phyloP scores from a whole-genome alignment of 2,888 invertebrate genomes.

The Diabrotica balteata region DNA sequence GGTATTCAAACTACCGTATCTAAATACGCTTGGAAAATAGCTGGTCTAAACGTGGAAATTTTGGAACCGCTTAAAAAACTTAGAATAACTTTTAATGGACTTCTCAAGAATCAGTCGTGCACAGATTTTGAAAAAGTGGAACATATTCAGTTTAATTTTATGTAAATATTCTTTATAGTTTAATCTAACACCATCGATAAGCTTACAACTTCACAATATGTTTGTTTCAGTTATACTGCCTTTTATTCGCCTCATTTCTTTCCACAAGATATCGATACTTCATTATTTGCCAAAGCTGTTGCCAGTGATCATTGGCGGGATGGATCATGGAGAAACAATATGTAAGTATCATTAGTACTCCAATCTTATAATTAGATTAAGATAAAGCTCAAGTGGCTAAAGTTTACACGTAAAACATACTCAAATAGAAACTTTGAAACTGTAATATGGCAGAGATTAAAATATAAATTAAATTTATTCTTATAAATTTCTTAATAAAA shows the following conservation, averaged over 20 bases:
- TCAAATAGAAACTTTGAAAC: no score
- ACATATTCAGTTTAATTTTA: constrained; percentile 66
- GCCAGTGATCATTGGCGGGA: constrained; percentile 68
- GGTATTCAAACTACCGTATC: constrained; percentile 26
- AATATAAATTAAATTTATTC: no score
- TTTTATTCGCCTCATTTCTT: constrained; percentile 61
- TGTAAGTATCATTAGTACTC: constrained; percentile 59
- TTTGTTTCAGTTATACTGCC: constrained; percentile 65
- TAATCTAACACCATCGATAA: background rate
- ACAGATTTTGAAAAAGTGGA: constrained; percentile 54
- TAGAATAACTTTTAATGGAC: constrained; percentile 74
- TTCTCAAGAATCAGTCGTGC: constrained; percentile 62
- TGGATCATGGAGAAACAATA: constrained; percentile 64
- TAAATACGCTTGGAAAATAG: constrained; percentile 66
- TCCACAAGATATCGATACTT: constrained; percentile 66
- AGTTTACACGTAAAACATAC: no score
- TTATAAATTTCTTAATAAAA: no score
- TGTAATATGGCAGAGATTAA: no score
- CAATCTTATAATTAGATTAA: no score
- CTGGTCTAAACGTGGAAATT: constrained; percentile 68
- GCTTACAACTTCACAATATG: background rate
- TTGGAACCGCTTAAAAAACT: constrained; percentile 68
- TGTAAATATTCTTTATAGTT: constrained; percentile 62
- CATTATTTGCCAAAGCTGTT: constrained; percentile 65
- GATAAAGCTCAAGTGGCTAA: no score